These are phyloP conservation scores for Lycia hirtaria DNA, from an alignment of 2,888 invertebrate genomes.

Conservation along the genomic window DNA sequence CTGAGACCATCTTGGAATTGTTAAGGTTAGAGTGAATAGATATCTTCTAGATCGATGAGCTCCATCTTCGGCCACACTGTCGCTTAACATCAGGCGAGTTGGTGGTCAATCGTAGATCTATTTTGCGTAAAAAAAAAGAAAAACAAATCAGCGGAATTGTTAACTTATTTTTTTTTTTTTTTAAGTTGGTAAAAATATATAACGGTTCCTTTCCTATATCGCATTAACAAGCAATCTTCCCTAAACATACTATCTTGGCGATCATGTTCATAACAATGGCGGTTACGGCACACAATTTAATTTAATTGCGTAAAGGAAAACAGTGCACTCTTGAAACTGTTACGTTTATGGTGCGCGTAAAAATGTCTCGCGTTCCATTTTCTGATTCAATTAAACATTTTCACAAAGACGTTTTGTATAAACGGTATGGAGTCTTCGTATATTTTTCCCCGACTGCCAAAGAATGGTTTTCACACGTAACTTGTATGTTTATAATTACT, in stretches of 20 bases:
- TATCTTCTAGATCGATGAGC: too few species aligned
- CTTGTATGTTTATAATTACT: not conserved
- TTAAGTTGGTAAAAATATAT: not conserved
- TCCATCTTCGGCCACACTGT: too few species aligned
- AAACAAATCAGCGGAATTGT: too few species aligned
- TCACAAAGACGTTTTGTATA: conserved; percentile 37
- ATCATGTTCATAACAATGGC: conserved; percentile 19
- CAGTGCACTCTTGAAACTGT: conserved; percentile 36
- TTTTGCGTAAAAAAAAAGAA: too few species aligned
- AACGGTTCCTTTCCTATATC: not conserved
- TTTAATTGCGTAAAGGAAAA: conserved; percentile 37
- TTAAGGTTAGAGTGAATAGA: too few species aligned
- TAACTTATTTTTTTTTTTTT: too few species aligned
- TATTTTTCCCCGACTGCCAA: too few species aligned
- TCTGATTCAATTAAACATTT: conserved; percentile 65
- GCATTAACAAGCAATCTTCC: conserved; percentile 9
- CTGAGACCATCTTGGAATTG: too few species aligned
- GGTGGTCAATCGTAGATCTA: too few species aligned
- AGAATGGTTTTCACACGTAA: not conserved
- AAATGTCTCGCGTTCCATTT: conserved; percentile 49
- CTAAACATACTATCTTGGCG: not conserved
- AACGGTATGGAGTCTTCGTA: conserved; percentile 34
- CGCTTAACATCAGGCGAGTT: too few species aligned
- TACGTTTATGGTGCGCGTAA: conserved; percentile 42
- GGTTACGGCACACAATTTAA: conserved; percentile 22